Evolutionary conservation across 1,140 invertebrate species (phyloP), one percentile per base, ranked within the genome.

Genomic region (Bicyclus anynana): DNA sequence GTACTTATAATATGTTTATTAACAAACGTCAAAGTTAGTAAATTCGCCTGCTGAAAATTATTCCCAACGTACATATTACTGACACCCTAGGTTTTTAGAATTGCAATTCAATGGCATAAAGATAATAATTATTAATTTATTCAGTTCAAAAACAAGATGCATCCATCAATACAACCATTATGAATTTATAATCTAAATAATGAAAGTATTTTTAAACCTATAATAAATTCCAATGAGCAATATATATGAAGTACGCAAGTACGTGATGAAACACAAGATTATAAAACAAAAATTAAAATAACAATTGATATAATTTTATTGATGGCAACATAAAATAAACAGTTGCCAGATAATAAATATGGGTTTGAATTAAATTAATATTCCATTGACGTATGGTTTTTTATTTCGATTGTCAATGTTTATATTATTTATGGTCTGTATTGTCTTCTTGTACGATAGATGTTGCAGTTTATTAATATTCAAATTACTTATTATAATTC

Each of bases 321-420:
- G 61, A 67, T 48, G 67, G 64, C 49, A 56, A 58, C 53, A 74
- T 55, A 73, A 67, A 70, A 77, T 74, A 84, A 82, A 75, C 72
- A 78, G 69, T 84, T 84, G 67, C 54, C 81, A 86, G 78, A 74
- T 82, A 77, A 84, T 86, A 84, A 86, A 83, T 80, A 75, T 74
- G 62, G 78, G 78, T 75, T 83, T 80, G 83, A 83, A 86, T 86
- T n/a, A 81, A 80, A 82, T 86, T 82, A 86, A 74, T 64, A 54
- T 42, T 58, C 44, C 38, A 58, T 60, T 53, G 29, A 62, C 53
- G 53, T 54, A 61, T 26, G 53, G 56, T 56, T 59, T 51, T 62
- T 59, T n/a, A n/a, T 58, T 40, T 21, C 50, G 29, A 56, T 55
- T 60, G 57, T 66, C 40, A 47, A 33, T 52, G 27, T 53, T 52